Base-by-base conservation (phyloP, 2,888 invertebrate species). In the Busseola fusca region DNA sequence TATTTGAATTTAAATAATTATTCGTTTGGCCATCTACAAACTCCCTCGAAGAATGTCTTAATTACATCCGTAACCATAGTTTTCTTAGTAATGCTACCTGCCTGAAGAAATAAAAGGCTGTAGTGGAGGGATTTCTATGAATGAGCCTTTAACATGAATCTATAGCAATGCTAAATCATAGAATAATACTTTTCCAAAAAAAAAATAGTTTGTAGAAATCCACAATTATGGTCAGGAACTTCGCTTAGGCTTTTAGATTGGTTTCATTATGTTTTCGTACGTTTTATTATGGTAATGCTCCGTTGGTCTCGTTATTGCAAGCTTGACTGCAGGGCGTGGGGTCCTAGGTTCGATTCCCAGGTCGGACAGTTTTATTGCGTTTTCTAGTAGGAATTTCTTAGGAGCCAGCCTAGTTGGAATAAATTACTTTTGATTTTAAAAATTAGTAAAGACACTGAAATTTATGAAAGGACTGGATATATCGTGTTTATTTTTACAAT, bases 111-210 rank as follows among this genome's bases (percentile, higher is more conserved):
- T 73, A n/a, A n/a, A n/a, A n/a, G 50, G 16, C 25, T 30, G 10
- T 25, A 14, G 30, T 21, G n/a, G 30, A 25, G 16, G 7, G 42
- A 65, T 21, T 65, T 65, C 65, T 18, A 42, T 21, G 42, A 58
- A 50, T 3, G 16, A 34, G 18, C 21, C 18, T 58, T 74, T 65
- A 65, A 42, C n/a, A 42, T 42, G 42, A 57, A 50, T n/a, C 65
- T 34, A 7, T 34, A 27, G 10, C n/a, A 34, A 30, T 40, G 40
- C 6, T 10, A 16, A 21, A 40, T 48, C 21, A 14, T 73, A 21
- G 2, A 48, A 25, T 64, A 30, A 27, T 71, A 52, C 0, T 42
- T 54, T 71, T 42, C 16, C 21, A 42, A 60, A 60, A 54, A 72
- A 21, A 18, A 7, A 14, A 57, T n/a, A 71, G 6, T 27, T 37